Percentiles rank a stretch among this genome's conserved stretches.
Conservation (phyloP, 2,113 vertebrate species). For the Lepus europaeus region DNA sequence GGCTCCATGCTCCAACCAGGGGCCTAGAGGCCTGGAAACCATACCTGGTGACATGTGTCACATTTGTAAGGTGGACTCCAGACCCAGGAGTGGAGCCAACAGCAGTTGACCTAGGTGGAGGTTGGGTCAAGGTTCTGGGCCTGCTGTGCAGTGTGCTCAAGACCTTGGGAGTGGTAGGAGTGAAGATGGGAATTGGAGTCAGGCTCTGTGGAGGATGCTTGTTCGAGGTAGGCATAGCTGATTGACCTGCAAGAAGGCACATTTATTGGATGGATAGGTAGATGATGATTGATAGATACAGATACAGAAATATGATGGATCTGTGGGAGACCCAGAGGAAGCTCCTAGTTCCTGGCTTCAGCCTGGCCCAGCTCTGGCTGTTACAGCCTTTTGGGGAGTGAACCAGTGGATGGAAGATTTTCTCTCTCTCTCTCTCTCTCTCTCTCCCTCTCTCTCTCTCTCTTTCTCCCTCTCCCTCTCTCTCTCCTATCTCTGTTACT, state of each 20-base stretch:
- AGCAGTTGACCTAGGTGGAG: rapidly evolving
- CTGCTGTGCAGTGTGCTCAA: rapidly evolving
- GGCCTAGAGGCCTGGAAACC: background rate
- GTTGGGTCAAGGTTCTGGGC: background rate
- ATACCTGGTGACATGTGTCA: background rate
- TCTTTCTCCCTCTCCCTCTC: too few species aligned
- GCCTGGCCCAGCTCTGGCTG: too few species aligned
- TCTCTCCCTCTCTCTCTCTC: too few species aligned
- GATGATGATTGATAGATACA: background rate
- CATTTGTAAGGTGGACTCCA: background rate
- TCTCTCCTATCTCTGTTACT: too few species aligned
- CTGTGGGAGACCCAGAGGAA: too few species aligned
- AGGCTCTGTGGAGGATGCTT: background rate
- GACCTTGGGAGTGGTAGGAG: background rate
- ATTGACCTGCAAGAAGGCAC: slow-evolving; percentile 49
- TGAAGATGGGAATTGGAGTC: background rate
- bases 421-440: too few species aligned
- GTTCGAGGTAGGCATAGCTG: rapidly evolving
- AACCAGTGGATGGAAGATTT: too few species aligned
- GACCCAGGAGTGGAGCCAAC: background rate
- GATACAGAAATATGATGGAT: too few species aligned
- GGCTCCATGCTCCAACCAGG: background rate
- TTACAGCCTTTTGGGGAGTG: too few species aligned
- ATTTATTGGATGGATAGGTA: background rate
- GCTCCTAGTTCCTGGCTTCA: too few species aligned